These are phyloP conservation scores for Peromyscus eremicus DNA, from an alignment of 2,797 vertebrate genomes.

Conservation along the genomic window DNA sequence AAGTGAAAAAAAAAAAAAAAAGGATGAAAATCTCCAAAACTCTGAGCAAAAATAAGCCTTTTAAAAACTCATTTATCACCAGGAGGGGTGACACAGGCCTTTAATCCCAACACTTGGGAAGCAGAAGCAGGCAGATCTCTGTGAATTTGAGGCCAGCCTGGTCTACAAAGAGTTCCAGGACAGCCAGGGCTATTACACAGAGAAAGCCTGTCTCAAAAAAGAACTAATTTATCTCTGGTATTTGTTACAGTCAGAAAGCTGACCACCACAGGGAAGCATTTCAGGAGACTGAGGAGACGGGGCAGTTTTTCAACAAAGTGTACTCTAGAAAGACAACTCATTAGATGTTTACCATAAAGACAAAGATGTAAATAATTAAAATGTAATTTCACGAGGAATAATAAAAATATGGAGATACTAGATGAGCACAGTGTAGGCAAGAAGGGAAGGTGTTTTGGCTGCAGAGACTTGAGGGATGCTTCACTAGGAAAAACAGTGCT, in stretches of 20 bases:
- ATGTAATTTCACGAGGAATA: not conserved
- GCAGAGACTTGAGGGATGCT: not conserved
- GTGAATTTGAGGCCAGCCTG: not conserved
- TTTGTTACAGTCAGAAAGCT: not conserved
- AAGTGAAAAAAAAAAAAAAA: not conserved
- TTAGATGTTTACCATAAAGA: not conserved
- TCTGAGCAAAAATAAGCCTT: not conserved
- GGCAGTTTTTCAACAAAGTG: conserved; percentile 7
- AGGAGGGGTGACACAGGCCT: not conserved
- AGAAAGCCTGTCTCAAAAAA: not conserved
- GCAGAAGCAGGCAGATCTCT: not conserved
- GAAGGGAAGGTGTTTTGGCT: not conserved
- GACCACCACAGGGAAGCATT: not conserved
- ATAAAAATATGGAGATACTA: not conserved
- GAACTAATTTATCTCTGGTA: not conserved
- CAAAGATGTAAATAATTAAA: not conserved
- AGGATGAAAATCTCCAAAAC: not conserved
- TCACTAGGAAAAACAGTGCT: not conserved
- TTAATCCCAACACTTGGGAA: not conserved
- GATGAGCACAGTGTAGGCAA: not conserved
- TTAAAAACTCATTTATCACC: not conserved
- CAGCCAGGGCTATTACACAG: not conserved
- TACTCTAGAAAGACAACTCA: not conserved
- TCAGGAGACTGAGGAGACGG: not conserved
- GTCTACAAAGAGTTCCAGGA: not conserved